Base-by-base conservation (phyloP, 2,797 vertebrate genomes). In the Phrynocephalus vlangalii region DNA sequence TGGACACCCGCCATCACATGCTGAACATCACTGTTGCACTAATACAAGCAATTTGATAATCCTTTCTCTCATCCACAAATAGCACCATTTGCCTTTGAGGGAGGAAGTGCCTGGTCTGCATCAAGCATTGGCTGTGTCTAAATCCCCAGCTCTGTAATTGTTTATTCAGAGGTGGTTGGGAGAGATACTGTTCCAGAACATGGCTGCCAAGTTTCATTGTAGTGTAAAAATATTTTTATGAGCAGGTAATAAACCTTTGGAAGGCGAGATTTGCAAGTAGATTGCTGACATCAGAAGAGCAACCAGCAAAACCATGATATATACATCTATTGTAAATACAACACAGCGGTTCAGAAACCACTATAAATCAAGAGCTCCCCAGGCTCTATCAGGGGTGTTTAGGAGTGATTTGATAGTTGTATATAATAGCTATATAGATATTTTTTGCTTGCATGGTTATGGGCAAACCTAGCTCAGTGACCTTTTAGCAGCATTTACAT, bases 391-490 rank as follows among this genome's bases (percentile, higher is more conserved):
- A 50, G 7, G 79, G 22, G 68, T 20, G 68, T 28, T 48, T n/a
- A 38, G 18, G 70, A 75, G n/a, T 75, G 80, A 79, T 77, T 82
- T 67, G 80, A 76, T 87, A 44, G 50, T 68, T 22, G n/a, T 70
- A 60, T 48, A 70, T 84, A 81, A 66, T 83, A 48, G 56, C 56
- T 80, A 50, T 88, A 66, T 88, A 44, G 38, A 44, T 44, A 44
- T 44, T 84, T 15, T 75, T 81, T 52, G 6, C 60, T 70, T 6
- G 30, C 48, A 78, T 70, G 66, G 50, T 83, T 88, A 76, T 67
- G 78, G 33, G 30, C 66, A 60, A 85, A 84, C 82, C 79, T 88
- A 68, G 85, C 73, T 85, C 48, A 11, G 87, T 88, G 83, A 88
- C 87, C 77, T 76, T 88, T 85, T 76, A 68, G 44, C 48, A 79